These are phyloP conservation scores for Amphiprion percula DNA, from an alignment of 2,113 vertebrate species.

Conservation along the genomic window DNA sequence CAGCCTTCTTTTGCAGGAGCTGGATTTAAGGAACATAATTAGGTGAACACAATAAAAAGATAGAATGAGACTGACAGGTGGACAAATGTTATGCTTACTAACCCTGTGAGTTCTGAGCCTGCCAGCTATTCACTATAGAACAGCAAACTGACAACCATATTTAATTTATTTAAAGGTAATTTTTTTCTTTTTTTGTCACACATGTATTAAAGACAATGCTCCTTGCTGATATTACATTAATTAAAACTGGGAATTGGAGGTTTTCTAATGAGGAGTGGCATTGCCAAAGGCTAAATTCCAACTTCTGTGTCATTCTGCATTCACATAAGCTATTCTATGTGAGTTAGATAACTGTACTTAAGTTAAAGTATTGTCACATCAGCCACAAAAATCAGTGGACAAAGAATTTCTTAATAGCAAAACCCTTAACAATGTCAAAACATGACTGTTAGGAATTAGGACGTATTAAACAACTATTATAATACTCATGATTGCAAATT, in stretches of 20 bases:
- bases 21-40: not conserved
- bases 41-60: not conserved
- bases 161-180: conserved; percentile 8
- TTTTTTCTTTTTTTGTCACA: not conserved
- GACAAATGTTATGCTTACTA: not conserved
- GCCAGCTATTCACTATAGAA: not conserved
- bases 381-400: no score
- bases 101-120: not conserved
- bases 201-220: not conserved
- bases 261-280: not conserved
- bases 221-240: not conserved
- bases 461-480: no score
- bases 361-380: no score
- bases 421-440: no score
- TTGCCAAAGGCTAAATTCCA: conserved; percentile 2
- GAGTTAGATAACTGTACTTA: no score
- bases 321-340: no score
- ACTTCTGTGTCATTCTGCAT: no score
- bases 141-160: not conserved
- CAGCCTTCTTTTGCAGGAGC: not conserved
- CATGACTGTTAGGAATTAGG: no score
- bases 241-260: not conserved
- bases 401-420: no score
- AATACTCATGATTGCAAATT: no score
- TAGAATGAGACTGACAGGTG: not conserved